Percentiles rank a stretch among this genome's conserved stretches.
These are phyloP conservation scores for Solenopsis fugax DNA, from an alignment of 1,140 invertebrate species.

Conservation along the genomic window DNA sequence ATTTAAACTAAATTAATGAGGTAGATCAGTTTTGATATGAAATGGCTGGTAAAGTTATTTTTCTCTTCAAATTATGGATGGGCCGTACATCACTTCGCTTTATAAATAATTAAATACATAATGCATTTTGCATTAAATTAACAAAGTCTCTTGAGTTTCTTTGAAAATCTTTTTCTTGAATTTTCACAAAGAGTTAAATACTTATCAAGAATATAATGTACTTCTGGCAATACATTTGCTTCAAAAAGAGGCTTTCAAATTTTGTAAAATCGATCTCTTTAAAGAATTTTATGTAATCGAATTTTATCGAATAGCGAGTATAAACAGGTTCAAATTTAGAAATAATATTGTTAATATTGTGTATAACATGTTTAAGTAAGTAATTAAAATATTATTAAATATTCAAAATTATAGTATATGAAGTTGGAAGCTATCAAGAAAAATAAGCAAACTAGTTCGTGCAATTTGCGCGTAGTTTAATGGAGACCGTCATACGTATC, in stretches of 20 bases:
- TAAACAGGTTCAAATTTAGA: neutral
- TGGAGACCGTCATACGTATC: constrained; percentile 22
- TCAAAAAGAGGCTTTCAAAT: neutral
- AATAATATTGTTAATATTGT: neutral
- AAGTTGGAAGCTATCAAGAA: constrained; percentile 12
- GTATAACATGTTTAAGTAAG: neutral
- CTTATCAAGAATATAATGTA: neutral
- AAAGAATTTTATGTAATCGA: neutral
- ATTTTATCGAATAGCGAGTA: neutral
- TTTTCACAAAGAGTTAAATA: constrained; percentile 6
- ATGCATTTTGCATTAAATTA: neutral
- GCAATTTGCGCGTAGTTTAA: constrained; percentile 43
- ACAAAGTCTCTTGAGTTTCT: neutral
- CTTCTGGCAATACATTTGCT: neutral
- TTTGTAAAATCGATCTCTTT: neutral
- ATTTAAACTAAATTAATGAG: constrained; percentile 35
- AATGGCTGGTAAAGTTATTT: neutral
- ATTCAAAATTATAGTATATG: neutral
- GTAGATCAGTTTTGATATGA: constrained; percentile 37
- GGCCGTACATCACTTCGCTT: neutral
- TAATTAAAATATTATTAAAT: neutral
- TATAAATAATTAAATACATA: constrained; percentile 23
- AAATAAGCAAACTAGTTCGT: constrained; percentile 32
- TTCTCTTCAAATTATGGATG: neutral
- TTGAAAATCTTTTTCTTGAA: neutral